Conservation (phyloP, 2,797 vertebrate genomes). For the Pipistrellus pipistrellus region DNA sequence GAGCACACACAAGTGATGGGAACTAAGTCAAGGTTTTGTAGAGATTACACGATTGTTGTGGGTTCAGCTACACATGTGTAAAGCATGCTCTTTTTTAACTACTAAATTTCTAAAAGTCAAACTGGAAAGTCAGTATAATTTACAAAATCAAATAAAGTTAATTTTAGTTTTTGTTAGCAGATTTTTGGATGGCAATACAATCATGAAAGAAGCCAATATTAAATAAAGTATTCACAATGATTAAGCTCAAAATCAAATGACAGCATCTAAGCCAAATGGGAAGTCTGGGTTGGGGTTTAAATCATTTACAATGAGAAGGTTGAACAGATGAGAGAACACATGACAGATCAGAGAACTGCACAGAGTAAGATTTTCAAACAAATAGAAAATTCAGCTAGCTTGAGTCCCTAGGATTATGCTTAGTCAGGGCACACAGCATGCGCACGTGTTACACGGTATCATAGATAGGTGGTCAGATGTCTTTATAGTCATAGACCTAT, state of each 20-base stretch:
- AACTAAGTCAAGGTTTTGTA: not conserved
- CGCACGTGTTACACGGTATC: not conserved
- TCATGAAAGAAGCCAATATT: conserved; percentile 51
- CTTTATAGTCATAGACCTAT: not conserved
- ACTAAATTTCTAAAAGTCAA: conserved; percentile 29
- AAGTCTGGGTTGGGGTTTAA: conserved; percentile 1
- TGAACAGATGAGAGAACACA: not conserved
- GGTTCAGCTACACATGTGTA: conserved; percentile 4
- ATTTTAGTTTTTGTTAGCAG: conserved; percentile 30
- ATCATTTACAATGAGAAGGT: not conserved
- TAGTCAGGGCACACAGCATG: not conserved
- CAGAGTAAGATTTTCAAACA: conserved; percentile 1
- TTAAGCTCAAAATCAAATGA: not conserved
- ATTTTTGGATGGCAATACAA: conserved; percentile 32
- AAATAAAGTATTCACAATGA: conserved; percentile 16
- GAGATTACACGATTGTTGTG: not conserved
- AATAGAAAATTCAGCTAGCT: not conserved
- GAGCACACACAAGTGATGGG: not conserved
- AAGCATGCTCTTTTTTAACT: not conserved
- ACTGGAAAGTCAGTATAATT: not conserved
- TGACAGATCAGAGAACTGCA: not conserved
- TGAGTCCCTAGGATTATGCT: not conserved
- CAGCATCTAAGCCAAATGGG: not conserved
- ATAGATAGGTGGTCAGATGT: not conserved
- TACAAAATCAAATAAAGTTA: not conserved